Evolutionary conservation across 2,113 vertebrate species (phyloP), one percentile per base, ranked within the genome.

Genomic region (Dolichallabes microphthalmus): DNA sequence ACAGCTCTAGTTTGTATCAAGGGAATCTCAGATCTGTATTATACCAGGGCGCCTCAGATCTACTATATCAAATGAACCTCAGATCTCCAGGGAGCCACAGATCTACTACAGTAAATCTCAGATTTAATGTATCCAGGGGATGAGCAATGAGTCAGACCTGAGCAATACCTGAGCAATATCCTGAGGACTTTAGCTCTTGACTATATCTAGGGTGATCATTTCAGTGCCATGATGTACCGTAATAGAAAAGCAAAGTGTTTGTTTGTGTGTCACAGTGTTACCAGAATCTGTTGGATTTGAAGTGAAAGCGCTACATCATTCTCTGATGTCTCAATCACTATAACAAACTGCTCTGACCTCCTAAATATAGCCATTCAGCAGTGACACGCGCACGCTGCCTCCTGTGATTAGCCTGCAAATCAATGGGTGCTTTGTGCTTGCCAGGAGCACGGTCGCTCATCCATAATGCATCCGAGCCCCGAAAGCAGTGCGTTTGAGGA

Each of bases 381-480:
- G 89, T 83, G 85, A 80, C 88, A 81, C 6, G 66, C 75, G 84
- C 91, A 89, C 91, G 90, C 89, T 90, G 87, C 87, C 88, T 82
- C 86, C 82, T 85, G 90, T 92, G 92, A 93, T 94, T 94, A 93
- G 91, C 92, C 88, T 92, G 87, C 92, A 92, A 91, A 94, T 94
- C 92, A 94, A 89, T 93, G 90, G 88, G 86, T 88, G 90, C 85
- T 87, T 88, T 93, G 91, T 91, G 88, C 89, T 90, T 88, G 83
- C 90, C 87, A 52, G 85, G 86, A 89, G 88, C 87, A 69, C 79
- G 32, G 83, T 68, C 82, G 74, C 90, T 94, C 91, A 94, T 94
- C 88, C 92, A 94, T 94, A 94, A 94, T 94, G 90, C 89, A 94
- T 91, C 87, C 64, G 50, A 89, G 25, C 6, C 90, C 92, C 90